Conservation (phyloP, 1,140 invertebrate genomes). For the Phymorhynchus buccinoides region DNA sequence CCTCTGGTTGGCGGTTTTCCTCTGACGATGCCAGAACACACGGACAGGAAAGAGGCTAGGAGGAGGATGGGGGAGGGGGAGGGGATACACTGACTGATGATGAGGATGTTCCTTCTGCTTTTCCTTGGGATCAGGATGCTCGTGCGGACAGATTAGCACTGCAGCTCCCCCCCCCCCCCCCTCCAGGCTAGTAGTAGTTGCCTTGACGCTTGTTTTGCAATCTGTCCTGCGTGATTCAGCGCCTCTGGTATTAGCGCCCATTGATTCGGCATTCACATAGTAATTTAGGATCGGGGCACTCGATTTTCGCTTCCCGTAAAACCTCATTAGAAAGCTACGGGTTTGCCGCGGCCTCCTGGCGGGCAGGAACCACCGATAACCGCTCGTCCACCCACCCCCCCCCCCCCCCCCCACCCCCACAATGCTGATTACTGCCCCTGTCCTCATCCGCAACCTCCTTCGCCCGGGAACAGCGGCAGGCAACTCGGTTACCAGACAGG, state of each 20-base stretch:
- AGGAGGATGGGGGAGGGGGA: neutral
- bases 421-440: slow-evolving; percentile 32
- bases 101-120: neutral
- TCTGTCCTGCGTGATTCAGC: slow-evolving; percentile 36
- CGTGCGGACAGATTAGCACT: neutral
- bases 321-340: slow-evolving; percentile 41
- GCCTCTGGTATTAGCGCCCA: slow-evolving; percentile 32
- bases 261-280: slow-evolving; percentile 41
- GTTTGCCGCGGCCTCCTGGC: slow-evolving; percentile 26
- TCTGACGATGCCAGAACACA: too few species aligned
- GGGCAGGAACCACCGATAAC: slow-evolving; percentile 36
- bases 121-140: neutral
- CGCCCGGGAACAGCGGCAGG: neutral
- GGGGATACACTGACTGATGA: neutral
- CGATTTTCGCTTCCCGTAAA: slow-evolving; percentile 38
- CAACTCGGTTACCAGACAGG: slow-evolving; percentile 31
- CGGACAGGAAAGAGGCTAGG: neutral
- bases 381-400: too few species aligned
- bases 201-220: slow-evolving; percentile 34
- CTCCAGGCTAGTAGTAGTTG: neutral
- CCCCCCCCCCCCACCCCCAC: too few species aligned
- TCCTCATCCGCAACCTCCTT: neutral
- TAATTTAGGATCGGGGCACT: slow-evolving; percentile 42
- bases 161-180: neutral
- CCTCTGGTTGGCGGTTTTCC: too few species aligned